Base-by-base conservation (phyloP, 1,140 invertebrate genomes). In the Hetaerina americana region DNA sequence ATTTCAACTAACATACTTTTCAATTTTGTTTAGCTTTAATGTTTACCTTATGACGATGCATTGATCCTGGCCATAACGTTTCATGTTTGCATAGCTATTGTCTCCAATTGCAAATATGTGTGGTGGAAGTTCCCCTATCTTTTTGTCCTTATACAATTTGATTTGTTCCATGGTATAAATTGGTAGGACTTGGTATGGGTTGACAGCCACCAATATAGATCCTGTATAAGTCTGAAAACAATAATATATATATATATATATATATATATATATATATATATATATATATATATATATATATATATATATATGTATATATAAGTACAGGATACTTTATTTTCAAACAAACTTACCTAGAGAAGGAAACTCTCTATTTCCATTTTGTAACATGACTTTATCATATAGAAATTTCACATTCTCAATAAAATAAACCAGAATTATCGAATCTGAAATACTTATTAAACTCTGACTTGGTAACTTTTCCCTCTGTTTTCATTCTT, bases 21-120 rank as follows among this genome's bases (percentile, higher is more conserved):
- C n/a, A n/a, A n/a, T n/a, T n/a, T n/a, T n/a, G n/a, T n/a, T n/a
- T n/a, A n/a, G n/a, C n/a, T n/a, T n/a, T n/a, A n/a, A n/a, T n/a
- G n/a, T n/a, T 57, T 79, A 92, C 90, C 90, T 92, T 74, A 96
- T 96, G 66, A 96, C 92, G 71, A 97, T 90, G 78, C 93, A 96
- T 80, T 97, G 95, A 81, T 96, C 89, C 77, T 89, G 87, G 73
- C 83, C 81, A 69, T 89, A 88, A 15, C 89, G 82, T 78, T 87
- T 87, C 86, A 96, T 89, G 78, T 91, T 89, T 73, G 85, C 86
- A 77, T 93, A 96, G 68, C 91, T 89, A 80, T 91, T 93, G 81
- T 96, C 94, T 26, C 93, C 94, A 74, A 96, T 92, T 27, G 95
- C 93, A 82, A 96, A 97, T 73, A 97, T 95, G 78, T 97, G 95